Evolutionary conservation across 2,888 invertebrate species (phyloP), one percentile per base, ranked within the genome.

Genomic region (Laothoe populi): DNA sequence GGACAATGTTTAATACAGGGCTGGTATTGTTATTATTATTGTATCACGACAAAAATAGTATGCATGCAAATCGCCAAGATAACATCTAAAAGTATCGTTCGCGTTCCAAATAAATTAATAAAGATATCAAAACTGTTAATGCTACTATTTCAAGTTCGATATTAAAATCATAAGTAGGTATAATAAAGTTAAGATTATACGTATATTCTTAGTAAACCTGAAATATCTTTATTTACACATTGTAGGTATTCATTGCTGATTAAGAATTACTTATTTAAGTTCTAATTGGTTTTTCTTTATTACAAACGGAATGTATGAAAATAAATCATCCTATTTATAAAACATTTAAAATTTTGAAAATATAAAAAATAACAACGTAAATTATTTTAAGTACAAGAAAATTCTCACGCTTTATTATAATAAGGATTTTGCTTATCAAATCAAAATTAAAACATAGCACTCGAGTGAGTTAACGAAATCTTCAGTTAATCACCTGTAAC

Each of bases 401-500:
- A 19, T 53, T 35, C 35, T 31, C 53, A 53, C 35, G 11, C 19
- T 4, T 53, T 49, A 49, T 49, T 31, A 53, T 53, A 31, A 16
- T 16, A 16, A 53, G 16, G 19, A 53, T 53, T 35, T 35, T 4
- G 13, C 53, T 35, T 35, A 35, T 53, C 53, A 31, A 53, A 53
- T 53, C 31, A 8, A 19, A 35, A 31, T 35, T 16, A 53, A 53
- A 21, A 11, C 8, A 31, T 35, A 19, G 11, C 35, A 35, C 19
- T 53, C 8, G 1, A 53, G 19, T 19, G 35, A 16, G 16, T 35
- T 53, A 53, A 53, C n/a, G 4, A 35, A 31, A 35, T 53, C 53
- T 19, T 35, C 16, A 19, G 31, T 21, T 53, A 53, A 53, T 53
- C 53, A 53, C 53, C 23, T 19, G 59, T 48, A n/a, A 23, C 11